phyloP scores from a whole-genome alignment of 2,888 invertebrate species.

The Xestobium rufovillosum region DNA sequence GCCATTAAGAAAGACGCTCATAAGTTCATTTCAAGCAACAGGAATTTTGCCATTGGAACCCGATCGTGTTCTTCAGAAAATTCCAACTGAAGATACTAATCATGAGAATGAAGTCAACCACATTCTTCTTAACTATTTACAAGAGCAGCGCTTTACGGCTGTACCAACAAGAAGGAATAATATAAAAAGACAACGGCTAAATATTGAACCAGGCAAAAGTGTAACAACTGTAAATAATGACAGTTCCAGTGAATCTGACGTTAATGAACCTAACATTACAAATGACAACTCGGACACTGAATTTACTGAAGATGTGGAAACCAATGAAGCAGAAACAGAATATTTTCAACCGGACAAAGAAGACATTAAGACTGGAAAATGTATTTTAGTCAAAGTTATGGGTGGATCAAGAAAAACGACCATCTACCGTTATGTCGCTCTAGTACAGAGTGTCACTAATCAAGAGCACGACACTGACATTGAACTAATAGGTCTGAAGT shows the following conservation, averaged over 20 bases:
- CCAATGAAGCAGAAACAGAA: too few relatives aligned
- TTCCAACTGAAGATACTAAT: too few relatives aligned
- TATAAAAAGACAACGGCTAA: slow-evolving; percentile 16
- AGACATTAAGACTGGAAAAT: too few relatives aligned
- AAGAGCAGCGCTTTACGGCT: slow-evolving; percentile 17
- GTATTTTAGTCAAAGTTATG: too few relatives aligned
- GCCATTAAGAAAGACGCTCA: too few relatives aligned
- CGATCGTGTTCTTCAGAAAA: slow-evolving; percentile 20
- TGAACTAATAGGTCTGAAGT: too few relatives aligned
- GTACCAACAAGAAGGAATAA: slow-evolving; percentile 17
- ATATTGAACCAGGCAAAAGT: slow-evolving; percentile 18
- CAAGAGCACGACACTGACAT: too few relatives aligned
- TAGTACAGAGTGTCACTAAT: too few relatives aligned
- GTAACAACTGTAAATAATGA: slow-evolving; percentile 15
- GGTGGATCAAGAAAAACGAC: too few relatives aligned
- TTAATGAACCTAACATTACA: slow-evolving; percentile 15
- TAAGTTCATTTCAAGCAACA: slow-evolving; percentile 20
- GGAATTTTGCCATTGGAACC: slow-evolving; percentile 17
- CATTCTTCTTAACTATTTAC: slow-evolving; percentile 15
- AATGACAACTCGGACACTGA: slow-evolving; percentile 18
- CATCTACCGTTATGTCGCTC: too few relatives aligned
- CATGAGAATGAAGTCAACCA: slow-evolving; percentile 9
- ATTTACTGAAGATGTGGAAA: slow-evolving; percentile 7
- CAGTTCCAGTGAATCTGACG: slow-evolving; percentile 17
- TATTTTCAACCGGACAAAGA: too few relatives aligned